These are phyloP conservation scores for Noctua pronuba DNA, from an alignment of 2,888 invertebrate genomes.

Conservation along the genomic window DNA sequence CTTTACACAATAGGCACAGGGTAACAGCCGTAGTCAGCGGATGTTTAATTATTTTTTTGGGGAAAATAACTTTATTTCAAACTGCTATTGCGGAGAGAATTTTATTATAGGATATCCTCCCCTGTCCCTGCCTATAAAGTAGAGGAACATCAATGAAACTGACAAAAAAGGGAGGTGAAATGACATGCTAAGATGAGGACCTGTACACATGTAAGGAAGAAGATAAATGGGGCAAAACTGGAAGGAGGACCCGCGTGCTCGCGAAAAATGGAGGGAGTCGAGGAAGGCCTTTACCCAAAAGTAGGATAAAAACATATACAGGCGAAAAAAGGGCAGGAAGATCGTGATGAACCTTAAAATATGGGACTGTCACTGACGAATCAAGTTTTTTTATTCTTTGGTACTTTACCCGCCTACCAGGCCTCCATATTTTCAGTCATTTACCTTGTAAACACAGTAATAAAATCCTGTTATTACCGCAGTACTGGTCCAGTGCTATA, in stretches of 20 bases:
- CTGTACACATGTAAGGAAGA: background rate
- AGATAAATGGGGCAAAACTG: background rate
- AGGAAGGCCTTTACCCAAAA: background rate
- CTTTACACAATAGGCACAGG: background rate
- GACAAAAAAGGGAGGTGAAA: background rate
- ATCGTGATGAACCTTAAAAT: background rate
- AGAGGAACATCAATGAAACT: background rate
- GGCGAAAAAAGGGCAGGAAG: no score
- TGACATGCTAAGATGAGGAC: background rate
- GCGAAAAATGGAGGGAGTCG: background rate
- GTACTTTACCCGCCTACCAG: background rate
- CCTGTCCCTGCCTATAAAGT: background rate
- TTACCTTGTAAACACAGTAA: conserved; percentile 20
- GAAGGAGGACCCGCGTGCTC: background rate
- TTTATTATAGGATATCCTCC: background rate
- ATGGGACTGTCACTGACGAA: background rate
- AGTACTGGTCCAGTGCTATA: conserved; percentile 34
- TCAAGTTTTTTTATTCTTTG: background rate
- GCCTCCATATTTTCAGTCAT: background rate
- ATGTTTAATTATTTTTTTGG: background rate
- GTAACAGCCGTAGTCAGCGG: no score
- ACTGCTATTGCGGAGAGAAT: background rate
- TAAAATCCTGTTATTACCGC: conserved; percentile 46
- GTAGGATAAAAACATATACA: background rate
- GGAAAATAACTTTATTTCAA: no score